phyloP scores from a whole-genome alignment of 2,888 invertebrate genomes.

The Camptogramma bilineatum region DNA sequence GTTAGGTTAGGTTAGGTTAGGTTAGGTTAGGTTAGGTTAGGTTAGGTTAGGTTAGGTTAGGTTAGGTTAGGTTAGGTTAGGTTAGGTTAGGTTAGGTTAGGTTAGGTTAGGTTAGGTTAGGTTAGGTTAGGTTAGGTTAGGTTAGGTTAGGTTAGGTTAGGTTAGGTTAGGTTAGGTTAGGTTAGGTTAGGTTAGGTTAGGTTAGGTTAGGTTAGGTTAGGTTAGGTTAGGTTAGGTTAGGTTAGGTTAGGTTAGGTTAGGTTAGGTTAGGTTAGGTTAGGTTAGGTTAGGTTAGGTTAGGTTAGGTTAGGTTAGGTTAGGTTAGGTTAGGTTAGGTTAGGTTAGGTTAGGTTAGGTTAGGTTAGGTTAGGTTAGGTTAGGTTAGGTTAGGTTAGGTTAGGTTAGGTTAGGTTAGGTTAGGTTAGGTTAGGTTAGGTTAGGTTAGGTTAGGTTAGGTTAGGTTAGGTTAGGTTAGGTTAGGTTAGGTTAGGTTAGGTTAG shows the following conservation, averaged over 20 bases:
- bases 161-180: slow-evolving; percentile 46
- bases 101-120: slow-evolving; percentile 43
- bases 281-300: slow-evolving; percentile 32
- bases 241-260: slow-evolving; percentile 45
- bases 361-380: slow-evolving; percentile 23
- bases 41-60: slow-evolving; percentile 49
- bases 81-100: slow-evolving; percentile 23
- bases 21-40: slow-evolving; percentile 48
- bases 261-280: slow-evolving; percentile 43
- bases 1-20: too few relatives aligned
- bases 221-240: slow-evolving; percentile 45
- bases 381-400: slow-evolving; percentile 40
- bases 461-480: slow-evolving; percentile 15
- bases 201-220: slow-evolving; percentile 51
- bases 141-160: slow-evolving; percentile 41
- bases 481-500: slow-evolving; percentile 21
- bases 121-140: slow-evolving; percentile 39
- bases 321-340: slow-evolving; percentile 14
- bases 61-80: slow-evolving; percentile 42
- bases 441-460: slow-evolving; percentile 16
- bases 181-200: slow-evolving; percentile 51
- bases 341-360: slow-evolving; percentile 25
- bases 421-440: slow-evolving; percentile 16
- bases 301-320: slow-evolving; percentile 29
- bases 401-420: slow-evolving; percentile 40